These are phyloP conservation scores for Nycticebus coucang DNA, from an alignment of 2,113 vertebrate species.

Conservation along the genomic window DNA sequence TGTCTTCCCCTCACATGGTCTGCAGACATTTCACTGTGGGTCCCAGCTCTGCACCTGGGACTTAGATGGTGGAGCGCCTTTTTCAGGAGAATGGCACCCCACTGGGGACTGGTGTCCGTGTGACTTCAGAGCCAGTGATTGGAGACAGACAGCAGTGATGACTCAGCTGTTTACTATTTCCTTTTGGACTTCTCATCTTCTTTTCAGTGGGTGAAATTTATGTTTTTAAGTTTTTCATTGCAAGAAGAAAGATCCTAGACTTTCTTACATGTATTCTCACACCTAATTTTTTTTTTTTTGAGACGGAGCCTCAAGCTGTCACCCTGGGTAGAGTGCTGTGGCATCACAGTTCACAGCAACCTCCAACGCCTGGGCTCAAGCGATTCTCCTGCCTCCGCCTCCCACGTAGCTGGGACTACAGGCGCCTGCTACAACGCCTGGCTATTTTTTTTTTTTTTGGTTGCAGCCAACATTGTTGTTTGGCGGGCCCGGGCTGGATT, in stretches of 20 bases:
- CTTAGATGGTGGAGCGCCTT: rapidly evolving
- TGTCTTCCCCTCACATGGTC: neutral
- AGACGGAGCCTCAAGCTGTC: too few species aligned
- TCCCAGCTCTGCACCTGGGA: neutral
- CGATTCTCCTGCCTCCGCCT: too few species aligned
- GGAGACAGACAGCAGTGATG: neutral
- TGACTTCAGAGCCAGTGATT: rapidly evolving
- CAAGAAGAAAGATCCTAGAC: neutral
- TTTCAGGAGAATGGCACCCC: neutral
- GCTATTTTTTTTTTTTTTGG: too few species aligned
- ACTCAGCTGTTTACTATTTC: too few species aligned
- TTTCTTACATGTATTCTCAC: neutral
- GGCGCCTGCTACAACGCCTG: too few species aligned
- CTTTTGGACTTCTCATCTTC: neutral
- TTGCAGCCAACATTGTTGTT: too few species aligned
- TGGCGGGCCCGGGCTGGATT: too few species aligned
- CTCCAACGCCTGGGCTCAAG: too few species aligned
- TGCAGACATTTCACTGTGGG: rapidly evolving
- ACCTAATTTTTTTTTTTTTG: too few species aligned
- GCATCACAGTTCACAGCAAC: too few species aligned
- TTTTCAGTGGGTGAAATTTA: neutral
- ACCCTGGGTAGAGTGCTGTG: too few species aligned
- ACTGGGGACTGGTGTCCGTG: neutral
- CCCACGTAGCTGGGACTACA: too few species aligned
- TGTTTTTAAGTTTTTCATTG: neutral